Evolutionary conservation across 1,140 invertebrate genomes (phyloP), one percentile per base, ranked within the genome.

Genomic region (Drosophila orosa): DNA sequence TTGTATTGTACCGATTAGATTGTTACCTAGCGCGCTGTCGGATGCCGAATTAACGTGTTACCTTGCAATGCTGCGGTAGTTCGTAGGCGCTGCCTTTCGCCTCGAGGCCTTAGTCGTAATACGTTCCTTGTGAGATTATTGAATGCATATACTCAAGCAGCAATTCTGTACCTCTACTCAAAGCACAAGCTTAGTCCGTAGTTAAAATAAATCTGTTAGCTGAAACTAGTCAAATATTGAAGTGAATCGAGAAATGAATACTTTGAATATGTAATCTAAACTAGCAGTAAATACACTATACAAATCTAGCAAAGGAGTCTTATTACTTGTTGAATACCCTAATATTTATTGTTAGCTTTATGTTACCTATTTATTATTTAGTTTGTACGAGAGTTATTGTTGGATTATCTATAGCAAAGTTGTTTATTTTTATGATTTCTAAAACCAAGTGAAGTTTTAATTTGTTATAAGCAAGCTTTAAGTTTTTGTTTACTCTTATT

Each of bases 151-250:
- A 15, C 35, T 68, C 55, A 45, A 62, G 67, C 50, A 48, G 47
- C 65, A 71, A 71, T 25, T 71, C 48, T 71, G 67, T 71, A 71
- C 67, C 67, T 71, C 67, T 71, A 71, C 65, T 71, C 37, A 37
- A 68, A 61, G 68, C 75, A 69, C 76, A 79, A 66, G 67, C 57
- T 42, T 82, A 83, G 71, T 71, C 37, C 55, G 52, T 76, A 83
- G 72, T 58, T 39, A 76, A 76, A 66, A 52, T 67, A 47, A 80
- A 87, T 72, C 31, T 74, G 81, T 65, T 87, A 87, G 84, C 50
- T 52, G 71, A 83, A 87, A 69, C 25, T 89, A 87, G 83, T 80
- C 71, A 87, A 89, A 83, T 87, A 80, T 77, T 68, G 59, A 81
- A 78, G 65, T 63, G 78, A 82, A 58, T 77, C 61, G 42, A 80